phyloP scores from a whole-genome alignment of 2,888 invertebrate genomes.

The Hydropsyche betteni region DNA sequence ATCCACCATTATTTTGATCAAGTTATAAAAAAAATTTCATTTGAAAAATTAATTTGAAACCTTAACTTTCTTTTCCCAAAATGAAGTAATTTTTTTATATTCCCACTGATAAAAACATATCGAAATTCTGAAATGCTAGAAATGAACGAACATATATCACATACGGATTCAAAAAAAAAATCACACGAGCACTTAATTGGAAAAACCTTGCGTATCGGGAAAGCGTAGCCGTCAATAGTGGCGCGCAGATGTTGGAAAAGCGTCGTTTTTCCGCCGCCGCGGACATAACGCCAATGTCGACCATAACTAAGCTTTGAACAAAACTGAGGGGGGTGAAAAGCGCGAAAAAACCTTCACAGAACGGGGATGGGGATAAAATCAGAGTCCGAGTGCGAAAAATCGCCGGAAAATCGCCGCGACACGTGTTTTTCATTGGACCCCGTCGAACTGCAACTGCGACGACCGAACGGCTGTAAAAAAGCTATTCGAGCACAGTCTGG shows the following conservation, averaged over 20 bases:
- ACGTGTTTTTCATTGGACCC: slow-evolving; percentile 38
- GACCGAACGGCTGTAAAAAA: slow-evolving; percentile 11
- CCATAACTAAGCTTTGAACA: slow-evolving; percentile 14
- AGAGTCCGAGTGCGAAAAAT: slow-evolving; percentile 18
- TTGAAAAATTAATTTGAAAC: no score
- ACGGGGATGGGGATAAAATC: no score
- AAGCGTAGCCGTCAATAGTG: slow-evolving; percentile 1
- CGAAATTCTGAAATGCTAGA: neutral
- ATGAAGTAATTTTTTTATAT: no score
- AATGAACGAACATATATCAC: neutral
- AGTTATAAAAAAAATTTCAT: no score
- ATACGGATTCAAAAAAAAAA: neutral
- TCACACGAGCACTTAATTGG: slow-evolving; percentile 6
- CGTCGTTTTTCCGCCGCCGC: slow-evolving; percentile 15
- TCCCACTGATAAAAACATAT: no score
- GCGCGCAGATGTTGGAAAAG: slow-evolving; percentile 17
- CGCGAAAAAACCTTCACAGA: no score
- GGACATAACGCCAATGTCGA: neutral
- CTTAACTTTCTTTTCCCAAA: no score
- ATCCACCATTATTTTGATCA: no score
- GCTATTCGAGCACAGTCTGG: slow-evolving; percentile 5
- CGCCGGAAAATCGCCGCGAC: slow-evolving; percentile 34
- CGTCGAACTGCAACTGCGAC: neutral
- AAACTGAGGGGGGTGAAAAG: neutral
- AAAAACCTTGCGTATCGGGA: slow-evolving; percentile 5